These are phyloP conservation scores for Urosaurus nigricauda DNA, from an alignment of 2,797 vertebrate species.

Conservation along the genomic window DNA sequence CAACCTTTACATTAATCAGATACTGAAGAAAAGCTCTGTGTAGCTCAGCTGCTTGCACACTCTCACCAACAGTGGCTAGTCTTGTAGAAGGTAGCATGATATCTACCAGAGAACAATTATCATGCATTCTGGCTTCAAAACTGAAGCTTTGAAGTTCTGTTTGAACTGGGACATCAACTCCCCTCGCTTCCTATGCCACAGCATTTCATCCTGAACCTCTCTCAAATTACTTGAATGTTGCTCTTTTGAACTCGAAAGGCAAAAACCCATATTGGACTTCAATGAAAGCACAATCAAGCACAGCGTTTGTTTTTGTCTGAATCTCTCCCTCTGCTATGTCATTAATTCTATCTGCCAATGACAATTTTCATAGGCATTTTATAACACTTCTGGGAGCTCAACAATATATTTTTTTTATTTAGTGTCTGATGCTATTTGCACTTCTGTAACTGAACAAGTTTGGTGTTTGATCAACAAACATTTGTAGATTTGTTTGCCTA, in stretches of 20 bases:
- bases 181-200: constrained; percentile 26
- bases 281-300: constrained; percentile 38
- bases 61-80: background rate
- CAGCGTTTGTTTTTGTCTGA: constrained; percentile 34
- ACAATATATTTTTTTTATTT: constrained; percentile 31
- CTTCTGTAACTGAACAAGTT: constrained; percentile 49
- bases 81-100: background rate
- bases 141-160: constrained; percentile 4
- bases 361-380: constrained; percentile 32
- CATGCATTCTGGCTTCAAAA: constrained; percentile 34
- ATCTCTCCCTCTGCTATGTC: constrained; percentile 45
- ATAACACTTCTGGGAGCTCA: constrained; percentile 12
- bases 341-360: constrained; percentile 43
- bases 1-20: background rate
- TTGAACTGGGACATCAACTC: constrained; percentile 32
- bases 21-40: background rate
- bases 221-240: constrained; percentile 24
- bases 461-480: constrained; percentile 43
- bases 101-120: background rate
- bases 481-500: constrained; percentile 41
- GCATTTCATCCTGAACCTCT: background rate
- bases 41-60: background rate
- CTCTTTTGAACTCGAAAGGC: constrained; percentile 61
- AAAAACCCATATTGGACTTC: constrained; percentile 51
- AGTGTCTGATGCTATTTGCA: constrained; percentile 38